A percentile compares a stretch with the other conserved stretches of the same genome.
These are phyloP conservation scores for Tragelaphus imberbis DNA, from an alignment of 2,113 vertebrate species.

Conservation along the genomic window DNA sequence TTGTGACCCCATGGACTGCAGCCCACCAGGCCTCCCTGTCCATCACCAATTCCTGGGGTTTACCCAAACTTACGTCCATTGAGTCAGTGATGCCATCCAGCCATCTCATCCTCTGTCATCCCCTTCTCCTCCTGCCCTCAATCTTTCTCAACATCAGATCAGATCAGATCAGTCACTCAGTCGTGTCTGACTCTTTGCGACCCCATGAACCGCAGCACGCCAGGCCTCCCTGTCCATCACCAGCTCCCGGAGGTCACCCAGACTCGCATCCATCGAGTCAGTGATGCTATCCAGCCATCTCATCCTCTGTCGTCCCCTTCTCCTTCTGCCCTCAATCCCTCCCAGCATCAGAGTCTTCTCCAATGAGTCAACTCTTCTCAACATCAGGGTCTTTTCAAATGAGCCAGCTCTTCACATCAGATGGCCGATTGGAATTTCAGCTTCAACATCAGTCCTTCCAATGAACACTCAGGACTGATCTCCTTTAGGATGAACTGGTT, in stretches of 20 bases:
- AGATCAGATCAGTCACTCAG: too few species aligned
- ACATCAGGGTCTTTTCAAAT: background rate
- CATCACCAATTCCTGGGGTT: background rate
- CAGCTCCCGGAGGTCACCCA: too few species aligned
- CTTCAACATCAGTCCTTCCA: background rate
- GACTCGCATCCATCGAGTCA: too few species aligned
- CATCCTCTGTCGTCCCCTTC: too few species aligned
- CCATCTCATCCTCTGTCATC: background rate
- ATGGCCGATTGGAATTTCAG: fast-evolving
- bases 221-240: too few species aligned
- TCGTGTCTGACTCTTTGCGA: too few species aligned
- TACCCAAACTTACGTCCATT: background rate
- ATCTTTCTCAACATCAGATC: background rate
- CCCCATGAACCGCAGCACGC: too few species aligned
- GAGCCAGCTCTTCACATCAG: background rate
- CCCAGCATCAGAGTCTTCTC: too few species aligned
- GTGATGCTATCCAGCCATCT: too few species aligned
- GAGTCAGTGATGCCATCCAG: background rate
- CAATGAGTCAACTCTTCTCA: too few species aligned
- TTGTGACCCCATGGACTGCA: background rate
- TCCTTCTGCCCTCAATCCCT: too few species aligned
- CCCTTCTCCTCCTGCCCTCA: background rate
- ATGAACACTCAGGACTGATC: background rate
- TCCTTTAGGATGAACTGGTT: background rate
- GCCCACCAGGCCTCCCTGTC: background rate